Conservation (phyloP, 2,113 vertebrate species). For the Alligator mississippiensis region DNA sequence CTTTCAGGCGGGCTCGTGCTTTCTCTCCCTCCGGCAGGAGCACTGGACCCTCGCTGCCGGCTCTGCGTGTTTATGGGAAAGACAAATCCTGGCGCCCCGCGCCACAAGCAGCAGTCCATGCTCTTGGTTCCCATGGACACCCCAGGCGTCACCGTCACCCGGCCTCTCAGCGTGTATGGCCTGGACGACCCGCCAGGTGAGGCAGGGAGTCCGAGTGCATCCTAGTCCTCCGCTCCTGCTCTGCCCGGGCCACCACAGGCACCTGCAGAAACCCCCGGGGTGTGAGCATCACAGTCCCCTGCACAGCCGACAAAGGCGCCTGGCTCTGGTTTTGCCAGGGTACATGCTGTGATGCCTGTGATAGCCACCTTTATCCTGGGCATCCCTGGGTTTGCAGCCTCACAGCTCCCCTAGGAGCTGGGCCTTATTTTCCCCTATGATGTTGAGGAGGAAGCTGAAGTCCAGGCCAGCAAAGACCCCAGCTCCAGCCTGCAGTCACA, state of each 20-base stretch:
- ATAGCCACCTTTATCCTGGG: not conserved
- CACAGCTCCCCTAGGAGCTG: not conserved
- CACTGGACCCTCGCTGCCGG: constrained; percentile 69
- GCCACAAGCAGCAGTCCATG: constrained; percentile 71
- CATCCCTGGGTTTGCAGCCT: not conserved
- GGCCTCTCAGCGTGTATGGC: constrained; percentile 58
- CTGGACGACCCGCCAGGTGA: constrained; percentile 60
- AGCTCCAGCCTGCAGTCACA: not conserved
- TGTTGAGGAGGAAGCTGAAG: not conserved
- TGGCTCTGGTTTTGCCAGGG: not conserved
- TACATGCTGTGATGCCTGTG: not conserved
- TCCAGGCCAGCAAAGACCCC: not conserved
- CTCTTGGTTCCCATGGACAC: constrained; percentile 74
- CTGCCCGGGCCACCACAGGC: not conserved
- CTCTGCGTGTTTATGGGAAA: constrained; percentile 77
- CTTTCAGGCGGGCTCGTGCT: not conserved
- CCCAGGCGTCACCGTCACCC: constrained; percentile 57
- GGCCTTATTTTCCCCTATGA: not conserved
- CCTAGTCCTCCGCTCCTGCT: not conserved
- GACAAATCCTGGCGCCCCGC: constrained; percentile 61
- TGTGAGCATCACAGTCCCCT: not conserved
- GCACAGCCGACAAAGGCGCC: not conserved
- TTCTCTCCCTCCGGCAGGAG: constrained; percentile 43
- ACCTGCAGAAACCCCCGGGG: fast-evolving
- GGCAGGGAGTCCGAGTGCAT: not conserved